phyloP scores from a whole-genome alignment of 1,140 invertebrate species.

The Glomeris maerens region DNA sequence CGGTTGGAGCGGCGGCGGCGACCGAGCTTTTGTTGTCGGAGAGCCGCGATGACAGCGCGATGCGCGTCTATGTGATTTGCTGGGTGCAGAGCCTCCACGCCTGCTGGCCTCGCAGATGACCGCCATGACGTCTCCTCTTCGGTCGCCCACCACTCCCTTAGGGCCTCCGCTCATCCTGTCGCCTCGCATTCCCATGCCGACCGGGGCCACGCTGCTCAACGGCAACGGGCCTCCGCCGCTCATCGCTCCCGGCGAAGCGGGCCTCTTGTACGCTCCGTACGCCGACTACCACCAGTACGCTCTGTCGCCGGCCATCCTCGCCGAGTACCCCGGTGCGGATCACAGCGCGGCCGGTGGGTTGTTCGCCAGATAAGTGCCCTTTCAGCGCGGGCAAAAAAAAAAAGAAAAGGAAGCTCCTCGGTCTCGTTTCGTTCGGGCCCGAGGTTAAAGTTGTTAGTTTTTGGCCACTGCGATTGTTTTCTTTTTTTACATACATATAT shows the following conservation, averaged over 20 bases:
- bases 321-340: constrained; percentile 61
- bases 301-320: constrained; percentile 61
- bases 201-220: constrained; percentile 45
- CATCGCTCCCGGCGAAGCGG: constrained; percentile 47
- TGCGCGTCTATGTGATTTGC: no score
- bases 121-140: constrained; percentile 42
- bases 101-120: constrained; percentile 47
- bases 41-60: no score
- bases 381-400: no score
- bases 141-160: constrained; percentile 45
- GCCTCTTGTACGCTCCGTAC: constrained; percentile 63
- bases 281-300: constrained; percentile 74
- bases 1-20: no score
- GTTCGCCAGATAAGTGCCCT: constrained; percentile 40
- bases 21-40: no score
- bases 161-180: constrained; percentile 70
- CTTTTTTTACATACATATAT: no score
- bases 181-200: constrained; percentile 64
- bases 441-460: no score
- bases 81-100: no score
- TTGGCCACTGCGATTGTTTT: no score
- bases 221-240: constrained; percentile 52
- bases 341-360: constrained; percentile 78
- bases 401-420: no score
- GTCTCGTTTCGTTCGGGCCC: no score